These are phyloP conservation scores for Tadarida brasiliensis DNA, from an alignment of 2,797 vertebrate genomes.

Conservation along the genomic window DNA sequence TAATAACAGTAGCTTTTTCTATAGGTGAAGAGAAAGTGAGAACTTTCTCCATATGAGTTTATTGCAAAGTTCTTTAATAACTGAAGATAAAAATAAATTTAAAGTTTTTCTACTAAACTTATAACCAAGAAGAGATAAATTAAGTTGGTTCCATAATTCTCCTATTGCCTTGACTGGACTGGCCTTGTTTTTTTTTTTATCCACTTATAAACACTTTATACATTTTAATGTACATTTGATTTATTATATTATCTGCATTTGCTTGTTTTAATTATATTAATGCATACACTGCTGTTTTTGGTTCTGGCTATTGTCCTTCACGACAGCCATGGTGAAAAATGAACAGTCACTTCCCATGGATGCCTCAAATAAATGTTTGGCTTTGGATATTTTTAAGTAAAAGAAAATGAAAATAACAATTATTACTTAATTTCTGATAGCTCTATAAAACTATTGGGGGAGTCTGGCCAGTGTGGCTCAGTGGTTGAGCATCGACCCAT, in stretches of 20 bases:
- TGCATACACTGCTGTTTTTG: not conserved
- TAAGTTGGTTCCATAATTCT: not conserved
- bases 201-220: not conserved
- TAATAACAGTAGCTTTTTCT: slow-evolving; percentile 30
- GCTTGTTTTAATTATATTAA: slow-evolving; percentile 1
- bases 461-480: no score
- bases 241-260: slow-evolving; percentile 33
- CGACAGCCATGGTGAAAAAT: not conserved
- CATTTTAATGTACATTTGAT: slow-evolving; percentile 6
- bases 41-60: not conserved
- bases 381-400: slow-evolving; percentile 36
- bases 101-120: not conserved
- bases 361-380: not conserved
- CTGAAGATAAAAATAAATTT: slow-evolving; percentile 8
- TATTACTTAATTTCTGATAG: not conserved
- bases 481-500: no score
- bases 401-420: slow-evolving; percentile 15
- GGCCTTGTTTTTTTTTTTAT: slow-evolving; percentile 9
- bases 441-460: not conserved
- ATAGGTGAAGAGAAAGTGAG: not conserved
- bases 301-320: not conserved
- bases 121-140: not conserved
- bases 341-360: not conserved
- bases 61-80: slow-evolving; percentile 1
- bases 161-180: not conserved